Evolutionary conservation across 2,113 vertebrate species (phyloP).

Genomic region (Phodopus roborovskii): DNA sequence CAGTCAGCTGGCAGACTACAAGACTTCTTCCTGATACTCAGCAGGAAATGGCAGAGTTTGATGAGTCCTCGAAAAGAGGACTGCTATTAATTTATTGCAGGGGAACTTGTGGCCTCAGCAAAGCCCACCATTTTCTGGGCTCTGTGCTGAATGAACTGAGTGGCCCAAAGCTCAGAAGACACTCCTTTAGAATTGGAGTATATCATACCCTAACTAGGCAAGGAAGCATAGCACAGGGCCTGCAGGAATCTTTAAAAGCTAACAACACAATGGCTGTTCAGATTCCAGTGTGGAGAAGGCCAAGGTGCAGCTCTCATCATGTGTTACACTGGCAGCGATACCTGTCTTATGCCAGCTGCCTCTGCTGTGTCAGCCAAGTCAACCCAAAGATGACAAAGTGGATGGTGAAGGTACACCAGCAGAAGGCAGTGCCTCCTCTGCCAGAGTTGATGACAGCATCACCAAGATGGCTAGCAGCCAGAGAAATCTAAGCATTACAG

Average conservation of each 20-base stretch:
- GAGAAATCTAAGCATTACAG: not conserved
- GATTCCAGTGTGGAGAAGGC: not conserved
- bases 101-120: not conserved
- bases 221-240: not conserved
- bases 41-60: not conserved
- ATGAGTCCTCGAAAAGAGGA: conserved; percentile 30
- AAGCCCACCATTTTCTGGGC: not conserved
- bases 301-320: not conserved
- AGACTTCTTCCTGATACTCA: not conserved
- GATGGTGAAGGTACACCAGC: not conserved
- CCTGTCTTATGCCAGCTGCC: not conserved
- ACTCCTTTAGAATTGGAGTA: not conserved
- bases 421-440: not conserved
- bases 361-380: not conserved
- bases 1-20: not conserved
- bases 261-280: not conserved
- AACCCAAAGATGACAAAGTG: not conserved
- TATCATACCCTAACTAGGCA: not conserved
- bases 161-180: not conserved
- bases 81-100: not conserved
- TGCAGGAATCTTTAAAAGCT: not conserved
- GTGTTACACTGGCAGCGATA: no score
- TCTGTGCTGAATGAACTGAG: not conserved
- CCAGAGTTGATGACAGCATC: not conserved
- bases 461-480: not conserved